These are phyloP conservation scores for Cylindroiulus punctatus DNA, from an alignment of 2,888 invertebrate species.

Conservation along the genomic window DNA sequence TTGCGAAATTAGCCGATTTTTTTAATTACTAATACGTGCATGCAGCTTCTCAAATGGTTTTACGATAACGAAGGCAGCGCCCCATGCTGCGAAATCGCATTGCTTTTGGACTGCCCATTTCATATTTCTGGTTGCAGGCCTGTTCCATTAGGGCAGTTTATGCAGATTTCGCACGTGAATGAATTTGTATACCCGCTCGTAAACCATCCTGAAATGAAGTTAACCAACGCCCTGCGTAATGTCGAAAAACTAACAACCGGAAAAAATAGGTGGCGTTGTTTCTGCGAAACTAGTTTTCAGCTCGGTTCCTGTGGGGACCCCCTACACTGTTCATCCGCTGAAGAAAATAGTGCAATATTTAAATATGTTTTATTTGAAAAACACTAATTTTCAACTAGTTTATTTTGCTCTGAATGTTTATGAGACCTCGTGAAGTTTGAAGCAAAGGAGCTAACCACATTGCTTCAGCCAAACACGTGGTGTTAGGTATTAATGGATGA, in stretches of 20 bases:
- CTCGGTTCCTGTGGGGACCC: background rate
- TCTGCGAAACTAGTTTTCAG: slow-evolving; percentile 21
- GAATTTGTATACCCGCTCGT: slow-evolving; percentile 21
- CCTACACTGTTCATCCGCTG: background rate
- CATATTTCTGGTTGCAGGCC: background rate
- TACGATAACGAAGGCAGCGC: background rate
- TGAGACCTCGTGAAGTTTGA: background rate
- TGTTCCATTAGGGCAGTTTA: slow-evolving; percentile 4
- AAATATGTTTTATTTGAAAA: background rate
- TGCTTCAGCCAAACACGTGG: background rate
- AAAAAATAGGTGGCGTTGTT: slow-evolving; percentile 21
- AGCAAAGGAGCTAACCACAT: background rate
- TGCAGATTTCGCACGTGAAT: slow-evolving; percentile 37
- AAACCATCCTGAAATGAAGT: slow-evolving; percentile 24
- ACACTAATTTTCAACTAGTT: too few relatives aligned
- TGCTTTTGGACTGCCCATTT: slow-evolving; percentile 1
- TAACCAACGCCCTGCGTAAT: slow-evolving; percentile 33
- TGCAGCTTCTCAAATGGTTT: background rate
- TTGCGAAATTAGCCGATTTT: background rate
- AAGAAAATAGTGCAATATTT: background rate
- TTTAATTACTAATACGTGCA: slow-evolving; percentile 42
- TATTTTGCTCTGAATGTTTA: background rate
- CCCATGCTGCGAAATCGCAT: background rate
- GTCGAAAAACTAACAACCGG: slow-evolving; percentile 36
- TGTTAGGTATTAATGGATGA: too few relatives aligned